Evolutionary conservation across 2,888 invertebrate genomes (phyloP), one percentile per base, ranked within the genome.

Genomic region (Napeogenes inachia): DNA sequence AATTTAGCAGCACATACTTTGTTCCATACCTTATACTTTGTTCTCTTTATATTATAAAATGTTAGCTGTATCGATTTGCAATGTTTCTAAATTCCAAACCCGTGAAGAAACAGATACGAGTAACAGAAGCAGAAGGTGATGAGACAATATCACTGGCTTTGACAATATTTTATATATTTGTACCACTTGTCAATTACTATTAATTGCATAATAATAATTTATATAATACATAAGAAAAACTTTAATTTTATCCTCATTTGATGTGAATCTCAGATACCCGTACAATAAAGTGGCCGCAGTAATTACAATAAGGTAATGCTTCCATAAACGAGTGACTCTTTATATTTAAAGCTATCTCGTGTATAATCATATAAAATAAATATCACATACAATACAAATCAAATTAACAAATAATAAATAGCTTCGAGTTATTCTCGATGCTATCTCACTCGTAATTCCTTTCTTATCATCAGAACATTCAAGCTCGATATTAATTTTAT

Each of bases 401-500:
- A 59, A 66, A 63, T 64, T 60, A 62, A 65, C 64, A 65, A 68
- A 63, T 56, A 58, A 58, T 65, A 69, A 70, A 68, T 73, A 67
- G 68, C 69, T 59, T 61, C 66, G 53, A 62, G 63, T 63, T 67
- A 62, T 66, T 53, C 62, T 62, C 59, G 68, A 70, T 70, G 42
- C 57, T 35, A 68, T 70, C 70, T 54, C 56, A 38, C 10, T 46
- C 58, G 59, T 68, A 66, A 68, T 59, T 69, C 60, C 64, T 60
- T 30, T 55, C 61, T 68, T 68, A 68, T 68, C 66, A 61, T 42
- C 59, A 56, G 35, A 57, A 59, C 66, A 60, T 56, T 58, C 58
- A 55, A 57, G 57, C 69, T 74, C 78, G 70, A 78, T 74, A 71
- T 71, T 66, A 69, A 72, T 71, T 82, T 82, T 83, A 83, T 78